Conservation (phyloP, 2,888 invertebrate genomes). For the Latrodectus elegans region DNA sequence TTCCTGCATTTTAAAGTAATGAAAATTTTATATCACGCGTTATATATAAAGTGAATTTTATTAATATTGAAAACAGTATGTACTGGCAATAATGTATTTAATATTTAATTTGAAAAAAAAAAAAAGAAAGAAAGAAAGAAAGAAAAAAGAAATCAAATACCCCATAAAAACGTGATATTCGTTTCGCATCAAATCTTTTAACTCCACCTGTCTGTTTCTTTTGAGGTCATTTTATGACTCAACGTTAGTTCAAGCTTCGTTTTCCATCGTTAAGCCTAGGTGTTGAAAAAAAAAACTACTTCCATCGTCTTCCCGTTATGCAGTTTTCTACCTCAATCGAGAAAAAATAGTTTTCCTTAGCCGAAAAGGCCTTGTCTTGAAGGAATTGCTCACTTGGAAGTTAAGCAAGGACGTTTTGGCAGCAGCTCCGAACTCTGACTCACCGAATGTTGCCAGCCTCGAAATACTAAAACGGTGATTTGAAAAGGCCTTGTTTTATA, state of each 20-base stretch:
- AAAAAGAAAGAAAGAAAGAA: too few relatives aligned
- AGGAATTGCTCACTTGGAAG: constrained; percentile 44
- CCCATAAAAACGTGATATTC: too few relatives aligned
- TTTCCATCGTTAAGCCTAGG: neutral
- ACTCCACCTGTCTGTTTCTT: constrained; percentile 63
- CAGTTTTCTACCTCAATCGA: too few relatives aligned
- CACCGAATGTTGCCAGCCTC: constrained; percentile 28
- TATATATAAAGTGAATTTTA: too few relatives aligned
- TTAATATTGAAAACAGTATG: too few relatives aligned
- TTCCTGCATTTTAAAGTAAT: too few relatives aligned
- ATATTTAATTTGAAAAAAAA: too few relatives aligned
- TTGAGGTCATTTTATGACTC: constrained; percentile 65
- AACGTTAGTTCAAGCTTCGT: constrained; percentile 45
- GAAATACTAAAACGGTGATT: constrained; percentile 7
- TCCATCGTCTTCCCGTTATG: too few relatives aligned
- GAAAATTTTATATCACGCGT: too few relatives aligned
- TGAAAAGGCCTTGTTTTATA: constrained; percentile 43
- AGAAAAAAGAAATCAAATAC: too few relatives aligned
- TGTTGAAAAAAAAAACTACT: too few relatives aligned
- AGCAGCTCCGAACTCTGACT: constrained; percentile 53
- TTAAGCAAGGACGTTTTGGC: constrained; percentile 67
- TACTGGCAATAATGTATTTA: too few relatives aligned
- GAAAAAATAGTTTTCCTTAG: neutral
- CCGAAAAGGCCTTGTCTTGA: constrained; percentile 53
- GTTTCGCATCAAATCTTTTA: neutral